Evolutionary conservation across 2,797 vertebrate genomes (phyloP).

Genomic region (Scolopax rusticola): DNA sequence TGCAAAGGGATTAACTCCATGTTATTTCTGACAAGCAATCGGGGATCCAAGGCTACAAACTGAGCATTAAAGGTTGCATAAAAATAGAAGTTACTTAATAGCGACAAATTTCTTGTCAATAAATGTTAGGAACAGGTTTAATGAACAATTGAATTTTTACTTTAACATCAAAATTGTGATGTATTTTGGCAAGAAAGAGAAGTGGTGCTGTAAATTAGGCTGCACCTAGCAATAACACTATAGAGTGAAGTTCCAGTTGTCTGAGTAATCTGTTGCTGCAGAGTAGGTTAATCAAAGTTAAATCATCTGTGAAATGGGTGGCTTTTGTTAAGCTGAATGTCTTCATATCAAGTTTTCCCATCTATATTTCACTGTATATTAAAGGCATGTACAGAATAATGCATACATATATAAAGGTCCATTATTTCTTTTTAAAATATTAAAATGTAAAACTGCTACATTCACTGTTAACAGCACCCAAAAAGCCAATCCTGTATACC

Average conservation of each 20-base stretch:
- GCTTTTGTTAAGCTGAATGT: slow-evolving; percentile 81
- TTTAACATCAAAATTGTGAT: slow-evolving; percentile 83
- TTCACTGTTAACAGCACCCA: not conserved
- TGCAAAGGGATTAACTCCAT: slow-evolving; percentile 75
- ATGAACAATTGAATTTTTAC: slow-evolving; percentile 81
- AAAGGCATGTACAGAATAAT: slow-evolving; percentile 27
- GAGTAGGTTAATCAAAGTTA: slow-evolving; percentile 83
- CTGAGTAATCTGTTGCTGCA: slow-evolving; percentile 79
- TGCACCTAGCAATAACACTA: slow-evolving; percentile 75
- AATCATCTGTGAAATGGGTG: slow-evolving; percentile 86
- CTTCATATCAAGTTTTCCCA: slow-evolving; percentile 72
- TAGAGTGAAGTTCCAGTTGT: slow-evolving; percentile 79
- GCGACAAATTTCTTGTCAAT: slow-evolving; percentile 77
- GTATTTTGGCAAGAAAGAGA: slow-evolving; percentile 82
- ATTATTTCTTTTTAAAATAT: not conserved
- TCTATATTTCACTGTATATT: slow-evolving; percentile 64
- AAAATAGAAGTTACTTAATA: slow-evolving; percentile 77
- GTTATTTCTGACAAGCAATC: slow-evolving; percentile 75
- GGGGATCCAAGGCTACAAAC: slow-evolving; percentile 77
- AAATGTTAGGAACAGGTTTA: slow-evolving; percentile 77
- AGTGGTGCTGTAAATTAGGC: slow-evolving; percentile 76
- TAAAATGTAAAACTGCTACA: not conserved
- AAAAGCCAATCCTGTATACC: not conserved
- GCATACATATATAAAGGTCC: not conserved
- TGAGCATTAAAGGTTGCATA: slow-evolving; percentile 68